phyloP scores from a whole-genome alignment of 2,113 vertebrate species.

The Eublepharis macularius region DNA sequence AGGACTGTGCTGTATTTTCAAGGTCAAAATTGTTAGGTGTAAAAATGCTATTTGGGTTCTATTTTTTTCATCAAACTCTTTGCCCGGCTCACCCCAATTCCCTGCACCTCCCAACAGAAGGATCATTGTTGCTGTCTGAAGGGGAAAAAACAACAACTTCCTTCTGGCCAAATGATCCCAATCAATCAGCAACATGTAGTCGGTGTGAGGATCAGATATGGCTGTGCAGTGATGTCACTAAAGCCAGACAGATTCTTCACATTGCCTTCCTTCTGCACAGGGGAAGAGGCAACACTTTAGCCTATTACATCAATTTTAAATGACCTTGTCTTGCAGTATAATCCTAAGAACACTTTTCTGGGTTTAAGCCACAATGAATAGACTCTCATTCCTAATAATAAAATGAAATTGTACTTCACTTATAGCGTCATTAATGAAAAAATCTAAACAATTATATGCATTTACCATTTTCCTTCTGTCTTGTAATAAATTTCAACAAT shows the following conservation, averaged over 20 bases:
- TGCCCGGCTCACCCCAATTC: too few relatives aligned
- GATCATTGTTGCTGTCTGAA: too few relatives aligned
- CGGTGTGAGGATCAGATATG: not conserved
- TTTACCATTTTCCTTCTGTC: constrained; percentile 44
- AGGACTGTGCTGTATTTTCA: not conserved
- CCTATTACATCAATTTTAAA: too few relatives aligned
- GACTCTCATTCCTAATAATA: not conserved
- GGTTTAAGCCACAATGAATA: too few relatives aligned
- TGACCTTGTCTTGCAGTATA: not conserved
- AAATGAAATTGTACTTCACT: not conserved
- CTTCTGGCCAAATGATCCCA: not conserved
- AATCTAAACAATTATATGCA: constrained; percentile 40
- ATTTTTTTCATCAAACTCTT: too few relatives aligned
- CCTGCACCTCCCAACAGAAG: too few relatives aligned
- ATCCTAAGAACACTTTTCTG: too few relatives aligned
- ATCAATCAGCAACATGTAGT: not conserved
- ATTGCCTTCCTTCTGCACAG: not conserved
- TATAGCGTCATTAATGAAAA: not conserved
- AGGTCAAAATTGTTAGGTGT: not conserved
- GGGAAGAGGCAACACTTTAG: not conserved
- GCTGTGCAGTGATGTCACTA: not conserved
- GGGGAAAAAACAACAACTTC: not conserved
- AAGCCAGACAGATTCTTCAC: too few relatives aligned
- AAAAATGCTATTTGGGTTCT: not conserved
- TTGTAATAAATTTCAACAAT: constrained; percentile 62